phyloP scores from a whole-genome alignment of 2,113 vertebrate genomes.

The Hydropotes inermis region DNA sequence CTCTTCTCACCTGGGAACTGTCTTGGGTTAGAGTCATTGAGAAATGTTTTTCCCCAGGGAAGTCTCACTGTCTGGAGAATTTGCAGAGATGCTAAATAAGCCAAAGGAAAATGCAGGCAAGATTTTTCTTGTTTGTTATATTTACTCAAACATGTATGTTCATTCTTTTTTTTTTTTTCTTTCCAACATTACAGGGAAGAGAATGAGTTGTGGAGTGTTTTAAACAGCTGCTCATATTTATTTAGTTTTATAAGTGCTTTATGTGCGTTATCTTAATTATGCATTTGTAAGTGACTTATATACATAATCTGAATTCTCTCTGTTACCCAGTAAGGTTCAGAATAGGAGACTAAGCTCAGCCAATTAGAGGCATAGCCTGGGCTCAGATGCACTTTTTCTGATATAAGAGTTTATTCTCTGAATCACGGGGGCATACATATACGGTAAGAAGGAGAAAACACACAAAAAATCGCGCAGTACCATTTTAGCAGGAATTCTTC shows the following conservation, averaged over 20 bases:
- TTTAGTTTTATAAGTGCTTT: not conserved
- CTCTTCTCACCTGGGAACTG: not conserved
- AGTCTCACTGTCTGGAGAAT: not conserved
- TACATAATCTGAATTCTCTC: not conserved
- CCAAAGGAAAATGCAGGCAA: not conserved
- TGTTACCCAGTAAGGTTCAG: not conserved
- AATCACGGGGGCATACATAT: accelerated
- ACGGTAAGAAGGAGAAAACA: not conserved
- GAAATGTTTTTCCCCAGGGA: not conserved
- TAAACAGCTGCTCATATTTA: not conserved
- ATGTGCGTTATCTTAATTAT: not conserved
- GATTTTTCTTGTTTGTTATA: not conserved
- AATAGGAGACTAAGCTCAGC: not conserved
- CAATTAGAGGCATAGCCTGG: not conserved
- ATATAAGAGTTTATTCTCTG: not conserved
- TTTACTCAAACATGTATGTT: not conserved
- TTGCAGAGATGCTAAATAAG: not conserved
- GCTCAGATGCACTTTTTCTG: not conserved
- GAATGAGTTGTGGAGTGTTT: not conserved
- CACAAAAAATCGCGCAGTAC: not conserved
- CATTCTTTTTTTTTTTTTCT: not conserved
- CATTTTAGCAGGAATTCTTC: not conserved
- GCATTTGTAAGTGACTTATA: not conserved
- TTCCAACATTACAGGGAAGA: not conserved
- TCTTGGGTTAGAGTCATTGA: not conserved